Base-by-base conservation (phyloP, 2,888 invertebrate species). In the Drosophila macrospina region DNA sequence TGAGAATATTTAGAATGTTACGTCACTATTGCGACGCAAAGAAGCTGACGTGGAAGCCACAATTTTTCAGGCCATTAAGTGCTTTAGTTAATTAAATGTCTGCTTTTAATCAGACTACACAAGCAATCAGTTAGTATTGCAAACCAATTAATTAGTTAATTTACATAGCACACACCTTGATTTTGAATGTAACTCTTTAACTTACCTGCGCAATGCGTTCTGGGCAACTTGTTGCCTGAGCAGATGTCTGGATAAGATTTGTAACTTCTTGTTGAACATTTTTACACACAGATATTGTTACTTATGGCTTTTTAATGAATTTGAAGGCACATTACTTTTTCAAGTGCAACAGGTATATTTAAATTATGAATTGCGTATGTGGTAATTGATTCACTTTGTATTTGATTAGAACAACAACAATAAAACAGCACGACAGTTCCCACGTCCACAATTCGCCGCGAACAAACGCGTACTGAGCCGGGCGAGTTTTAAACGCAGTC, bases 161-260 rank as follows among this genome's bases (percentile, higher is more conserved):
- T 30, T 28, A 39, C 16, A 30, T 20, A 5, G 15, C 20, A 10
- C 36, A 28, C 13, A 20, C 28, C 2, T 30, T 52, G 28, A 52
- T 8, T 36, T 5, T 26, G 36, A 10, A 6, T 20, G n/a, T 51
- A 13, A 11, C 36, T 26, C 24, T 28, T 16, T 15, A 6, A 59
- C 80, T 68, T 69, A 81, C 81, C 81, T 61, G 13, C 86, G 86
- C 37, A 41, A 24, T 5, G 63, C 30, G 0, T 65, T 67, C 5
- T 41, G n/a, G 8, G 15, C 56, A n/a, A 50, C 41, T 37, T 45
- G 44, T 37, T 78, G 70, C 34, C 42, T 56, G 0, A 77, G 51
- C 37, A 77, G 10, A 42, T 69, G 55, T 10, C 42, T 56, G n/a
- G 74, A 60, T 15, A 77, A 5, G 24, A 45, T 61, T 45, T 80